Evolutionary conservation across 2,113 vertebrate genomes (phyloP).

Genomic region (Chlorodrepanis virens): DNA sequence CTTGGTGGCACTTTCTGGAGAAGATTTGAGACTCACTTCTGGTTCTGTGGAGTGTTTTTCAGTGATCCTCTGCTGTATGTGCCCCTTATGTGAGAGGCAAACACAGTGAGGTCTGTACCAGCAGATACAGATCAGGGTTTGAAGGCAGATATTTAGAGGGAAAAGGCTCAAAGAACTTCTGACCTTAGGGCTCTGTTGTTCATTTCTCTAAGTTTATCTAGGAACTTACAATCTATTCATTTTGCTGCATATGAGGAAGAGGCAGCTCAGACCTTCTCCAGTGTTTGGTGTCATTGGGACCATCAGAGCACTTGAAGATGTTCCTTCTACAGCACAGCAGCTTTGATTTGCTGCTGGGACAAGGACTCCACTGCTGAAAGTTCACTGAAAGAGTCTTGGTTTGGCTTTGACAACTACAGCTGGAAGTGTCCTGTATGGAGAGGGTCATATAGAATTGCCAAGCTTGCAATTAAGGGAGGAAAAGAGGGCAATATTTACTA

Average conservation of each 20-base stretch:
- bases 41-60: neutral
- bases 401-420: neutral
- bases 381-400: neutral
- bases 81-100: neutral
- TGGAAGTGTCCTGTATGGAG: neutral
- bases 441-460: neutral
- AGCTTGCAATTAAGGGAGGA: neutral
- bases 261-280: neutral
- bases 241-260: neutral
- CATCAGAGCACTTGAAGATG: neutral
- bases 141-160: neutral
- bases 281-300: rapidly evolving
- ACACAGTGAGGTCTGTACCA: neutral
- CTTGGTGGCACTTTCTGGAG: neutral
- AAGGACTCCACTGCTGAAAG: neutral
- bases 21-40: neutral
- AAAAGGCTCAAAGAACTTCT: neutral
- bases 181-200: neutral
- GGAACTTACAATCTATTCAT: neutral
- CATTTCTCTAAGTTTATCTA: neutral
- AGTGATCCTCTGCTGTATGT: neutral
- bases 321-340: neutral
- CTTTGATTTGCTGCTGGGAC: neutral
- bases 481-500: neutral
- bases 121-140: neutral